Evolutionary conservation across 1,140 invertebrate genomes (phyloP).

Genomic region (Pogonognathellus flavescens): DNA sequence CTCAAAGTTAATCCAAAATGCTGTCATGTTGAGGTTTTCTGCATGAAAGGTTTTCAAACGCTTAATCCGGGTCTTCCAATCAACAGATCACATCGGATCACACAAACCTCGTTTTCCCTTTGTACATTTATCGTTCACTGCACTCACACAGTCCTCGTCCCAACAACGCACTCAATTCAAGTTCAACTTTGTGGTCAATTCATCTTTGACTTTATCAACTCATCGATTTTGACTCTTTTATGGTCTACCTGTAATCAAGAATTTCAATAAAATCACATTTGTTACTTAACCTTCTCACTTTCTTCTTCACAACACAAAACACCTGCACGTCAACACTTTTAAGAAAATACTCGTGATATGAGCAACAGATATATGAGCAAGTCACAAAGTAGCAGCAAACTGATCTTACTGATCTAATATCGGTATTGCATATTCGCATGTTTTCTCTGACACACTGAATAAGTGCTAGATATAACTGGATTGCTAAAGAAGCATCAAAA

Average conservation of each 20-base stretch:
- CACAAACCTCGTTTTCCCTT: constrained; percentile 19
- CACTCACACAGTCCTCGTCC: not conserved
- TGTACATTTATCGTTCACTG: constrained; percentile 30
- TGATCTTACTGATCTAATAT: too few species aligned
- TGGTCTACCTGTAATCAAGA: not conserved
- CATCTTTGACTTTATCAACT: constrained; percentile 11
- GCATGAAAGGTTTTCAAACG: constrained; percentile 33
- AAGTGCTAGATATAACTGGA: too few species aligned
- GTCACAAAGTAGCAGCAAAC: too few species aligned
- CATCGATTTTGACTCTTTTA: not conserved
- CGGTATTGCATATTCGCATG: too few species aligned
- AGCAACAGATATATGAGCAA: too few species aligned
- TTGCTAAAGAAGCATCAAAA: too few species aligned
- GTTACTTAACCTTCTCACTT: not conserved
- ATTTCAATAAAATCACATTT: constrained; percentile 27
- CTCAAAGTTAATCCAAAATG: constrained; percentile 40
- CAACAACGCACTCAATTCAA: not conserved
- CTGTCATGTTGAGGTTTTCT: constrained; percentile 53
- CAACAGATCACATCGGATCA: constrained; percentile 49
- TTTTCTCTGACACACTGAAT: too few species aligned
- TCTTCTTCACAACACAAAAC: too few species aligned
- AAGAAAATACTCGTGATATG: too few species aligned
- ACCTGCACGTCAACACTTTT: too few species aligned
- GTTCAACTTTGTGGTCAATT: not conserved
- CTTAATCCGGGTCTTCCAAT: constrained; percentile 48